Evolutionary conservation across 2,797 vertebrate species (phyloP).

Genomic region (Macroramphosus scolopax): DNA sequence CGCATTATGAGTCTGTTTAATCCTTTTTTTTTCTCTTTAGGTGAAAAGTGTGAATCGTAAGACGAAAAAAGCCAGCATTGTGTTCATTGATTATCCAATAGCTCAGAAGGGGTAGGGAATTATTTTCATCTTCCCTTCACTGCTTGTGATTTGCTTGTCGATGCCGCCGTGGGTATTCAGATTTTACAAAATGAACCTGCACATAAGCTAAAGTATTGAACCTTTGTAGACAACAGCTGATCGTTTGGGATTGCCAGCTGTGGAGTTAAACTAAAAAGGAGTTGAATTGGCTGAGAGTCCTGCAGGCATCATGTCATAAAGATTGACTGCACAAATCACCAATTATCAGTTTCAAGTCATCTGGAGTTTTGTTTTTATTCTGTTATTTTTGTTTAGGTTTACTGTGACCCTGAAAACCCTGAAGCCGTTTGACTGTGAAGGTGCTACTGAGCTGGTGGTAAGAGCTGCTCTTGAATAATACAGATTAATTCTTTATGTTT

Average conservation of each 20-base stretch:
- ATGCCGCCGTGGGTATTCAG: neutral
- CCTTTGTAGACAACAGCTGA: too few species aligned
- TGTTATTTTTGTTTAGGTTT: constrained; percentile 71
- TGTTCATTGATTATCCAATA: constrained; percentile 80
- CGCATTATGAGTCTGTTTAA: too few species aligned
- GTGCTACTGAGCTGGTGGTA: constrained; percentile 82
- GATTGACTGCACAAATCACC: neutral
- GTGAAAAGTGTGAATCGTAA: constrained; percentile 85
- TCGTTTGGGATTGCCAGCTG: too few species aligned
- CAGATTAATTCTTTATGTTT: neutral
- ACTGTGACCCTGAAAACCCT: constrained; percentile 79
- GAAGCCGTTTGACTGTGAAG: constrained; percentile 89
- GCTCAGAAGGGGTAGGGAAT: constrained; percentile 71
- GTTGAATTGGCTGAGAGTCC: too few species aligned
- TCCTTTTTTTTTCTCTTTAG: constrained; percentile 54
- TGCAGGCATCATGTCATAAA: neutral
- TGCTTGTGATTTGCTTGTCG: constrained; percentile 2
- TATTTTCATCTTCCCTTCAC: neutral
- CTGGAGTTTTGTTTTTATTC: neutral
- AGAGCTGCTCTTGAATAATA: constrained; percentile 42
- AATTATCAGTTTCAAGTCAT: neutral
- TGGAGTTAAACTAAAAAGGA: too few species aligned
- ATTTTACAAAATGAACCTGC: too few species aligned
- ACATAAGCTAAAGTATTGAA: too few species aligned
- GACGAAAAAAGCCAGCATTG: constrained; percentile 82